Base-by-base conservation (phyloP, 2,888 invertebrate species). In the Metacarcinus magister region DNA sequence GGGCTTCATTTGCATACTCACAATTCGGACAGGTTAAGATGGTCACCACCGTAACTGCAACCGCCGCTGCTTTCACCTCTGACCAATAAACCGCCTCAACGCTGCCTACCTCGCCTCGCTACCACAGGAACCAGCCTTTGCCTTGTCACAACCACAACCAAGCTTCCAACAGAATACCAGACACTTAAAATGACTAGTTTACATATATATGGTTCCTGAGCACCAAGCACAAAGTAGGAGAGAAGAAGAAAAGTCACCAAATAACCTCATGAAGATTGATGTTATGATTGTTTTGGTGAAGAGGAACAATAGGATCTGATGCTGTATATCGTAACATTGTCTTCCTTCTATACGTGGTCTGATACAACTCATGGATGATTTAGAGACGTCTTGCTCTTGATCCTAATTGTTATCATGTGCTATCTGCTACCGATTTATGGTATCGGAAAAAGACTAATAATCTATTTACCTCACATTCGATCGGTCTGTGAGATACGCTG, bases 21-120 rank as follows among this genome's bases (percentile, higher is more conserved):
- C 93, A 93, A 93, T 93, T 75, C 93, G 87, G 75, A 93, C 93
- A 93, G 82, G 93, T 93, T 93, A 82, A 93, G 75, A 28, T 46
- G 67, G 93, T 93, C 48, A 82, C 93, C 93, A 13, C 75, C 93
- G 54, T 93, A 93, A 93, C 75, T 93, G 93, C 93, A 93, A 82
- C 93, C 93, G 93, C 82, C 54, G 54, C 75, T 54, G 48, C 60
- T 92, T 60, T 60, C 32, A n/a, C 92, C 60, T n/a, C 54, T 67
- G 23, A 32, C 93, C 93, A 75, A 32, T 93, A 93, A 48, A 87
- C 87, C 87, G 87, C 87, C 39, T 39, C 87, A 87, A 19, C 87
- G 39, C 39, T 39, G 39, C 39, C 39, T 19, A 8, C 48, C 60
- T 39, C 39, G 39, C 39, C 39, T 2, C 13, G 60, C 48, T 32